Evolutionary conservation across 1,140 invertebrate genomes (phyloP).

Genomic region (Lucilia cuprina): DNA sequence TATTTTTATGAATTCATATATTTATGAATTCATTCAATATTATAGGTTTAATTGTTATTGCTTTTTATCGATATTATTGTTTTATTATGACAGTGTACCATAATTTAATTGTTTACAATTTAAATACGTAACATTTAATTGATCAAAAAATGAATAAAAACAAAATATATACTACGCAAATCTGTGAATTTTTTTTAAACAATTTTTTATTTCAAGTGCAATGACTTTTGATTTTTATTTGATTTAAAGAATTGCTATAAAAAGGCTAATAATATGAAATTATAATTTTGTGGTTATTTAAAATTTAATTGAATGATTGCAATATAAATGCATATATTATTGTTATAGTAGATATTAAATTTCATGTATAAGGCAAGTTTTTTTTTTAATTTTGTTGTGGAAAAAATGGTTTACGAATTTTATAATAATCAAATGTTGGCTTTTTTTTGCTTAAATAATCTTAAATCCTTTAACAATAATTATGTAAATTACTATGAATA

Average conservation of each 20-base stretch:
- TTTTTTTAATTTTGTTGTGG: too few species aligned
- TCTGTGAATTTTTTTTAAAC: not conserved
- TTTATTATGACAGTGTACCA: not conserved
- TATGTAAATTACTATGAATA: too few species aligned
- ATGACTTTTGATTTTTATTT: not conserved
- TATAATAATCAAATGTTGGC: too few species aligned
- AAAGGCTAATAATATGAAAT: too few species aligned
- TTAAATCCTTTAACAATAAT: too few species aligned
- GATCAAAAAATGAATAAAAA: not conserved
- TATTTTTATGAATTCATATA: not conserved
- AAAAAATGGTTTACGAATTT: too few species aligned
- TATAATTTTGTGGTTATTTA: too few species aligned
- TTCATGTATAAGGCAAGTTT: too few species aligned
- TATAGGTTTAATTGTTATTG: not conserved
- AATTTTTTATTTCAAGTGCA: not conserved
- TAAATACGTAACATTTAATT: not conserved
- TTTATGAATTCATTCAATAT: not conserved
- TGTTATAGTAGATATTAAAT: too few species aligned
- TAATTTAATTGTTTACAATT: conserved; percentile 18
- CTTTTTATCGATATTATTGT: conserved; percentile 7
- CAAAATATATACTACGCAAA: not conserved
- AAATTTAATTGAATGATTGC: too few species aligned
- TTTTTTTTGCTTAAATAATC: too few species aligned
- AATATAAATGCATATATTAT: too few species aligned
- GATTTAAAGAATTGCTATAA: not conserved